A percentile compares a stretch with the other conserved stretches of the same genome.
phyloP scores from a whole-genome alignment of 1,140 invertebrate species.

The Plectrocnemia conspersa region DNA sequence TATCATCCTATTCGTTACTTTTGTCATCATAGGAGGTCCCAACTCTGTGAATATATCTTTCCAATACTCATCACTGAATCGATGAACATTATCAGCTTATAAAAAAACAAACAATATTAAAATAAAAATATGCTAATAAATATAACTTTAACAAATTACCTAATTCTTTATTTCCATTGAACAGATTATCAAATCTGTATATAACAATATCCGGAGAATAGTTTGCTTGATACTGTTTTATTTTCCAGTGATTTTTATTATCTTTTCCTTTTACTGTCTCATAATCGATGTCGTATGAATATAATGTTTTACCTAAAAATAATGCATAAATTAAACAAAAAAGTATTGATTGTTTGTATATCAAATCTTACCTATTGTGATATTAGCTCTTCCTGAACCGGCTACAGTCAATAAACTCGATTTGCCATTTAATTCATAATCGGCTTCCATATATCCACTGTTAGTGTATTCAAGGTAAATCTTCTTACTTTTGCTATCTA shows the following conservation, averaged over 20 bases:
- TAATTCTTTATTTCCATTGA: slow-evolving; percentile 61
- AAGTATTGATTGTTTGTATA: no score
- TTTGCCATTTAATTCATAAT: slow-evolving; percentile 40
- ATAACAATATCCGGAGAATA: slow-evolving; percentile 56
- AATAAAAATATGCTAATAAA: no score
- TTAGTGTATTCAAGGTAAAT: slow-evolving; percentile 30
- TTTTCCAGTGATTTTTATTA: slow-evolving; percentile 44
- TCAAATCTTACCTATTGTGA: no score
- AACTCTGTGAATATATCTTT: slow-evolving; percentile 43
- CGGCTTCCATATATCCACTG: slow-evolving; percentile 22
- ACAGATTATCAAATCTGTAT: slow-evolving; percentile 59
- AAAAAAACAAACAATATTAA: slow-evolving; percentile 25
- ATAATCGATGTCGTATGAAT: slow-evolving; percentile 32
- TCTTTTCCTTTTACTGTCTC: slow-evolving; percentile 38
- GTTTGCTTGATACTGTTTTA: slow-evolving; percentile 41
- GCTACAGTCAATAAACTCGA: no score
- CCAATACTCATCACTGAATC: slow-evolving; percentile 44
- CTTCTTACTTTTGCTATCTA: slow-evolving; percentile 22
- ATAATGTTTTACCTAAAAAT: slow-evolving; percentile 25
- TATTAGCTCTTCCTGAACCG: no score
- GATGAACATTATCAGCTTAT: slow-evolving; percentile 40
- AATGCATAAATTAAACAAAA: no score
- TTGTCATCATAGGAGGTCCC: slow-evolving; percentile 42
- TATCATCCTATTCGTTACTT: slow-evolving; percentile 38
- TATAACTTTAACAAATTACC: slow-evolving; percentile 39